Conservation (phyloP, 2,113 vertebrate species). For the Aegotheles bennettii region DNA sequence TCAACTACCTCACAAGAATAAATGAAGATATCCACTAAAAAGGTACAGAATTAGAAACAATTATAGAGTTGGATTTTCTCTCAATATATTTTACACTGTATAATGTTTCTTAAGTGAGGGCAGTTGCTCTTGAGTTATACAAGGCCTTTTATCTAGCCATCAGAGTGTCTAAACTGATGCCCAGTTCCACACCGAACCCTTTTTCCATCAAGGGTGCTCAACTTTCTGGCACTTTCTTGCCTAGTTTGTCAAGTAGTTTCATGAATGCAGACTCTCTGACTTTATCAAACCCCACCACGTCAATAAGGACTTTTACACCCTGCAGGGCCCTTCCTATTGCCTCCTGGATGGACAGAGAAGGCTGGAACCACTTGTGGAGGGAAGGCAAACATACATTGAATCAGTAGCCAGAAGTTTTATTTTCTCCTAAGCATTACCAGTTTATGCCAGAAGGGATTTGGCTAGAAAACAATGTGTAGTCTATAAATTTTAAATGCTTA, state of each 20-base stretch:
- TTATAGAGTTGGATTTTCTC: background rate
- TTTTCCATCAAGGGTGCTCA: background rate
- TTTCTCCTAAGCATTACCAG: background rate
- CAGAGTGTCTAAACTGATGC: background rate
- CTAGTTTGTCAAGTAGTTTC: background rate
- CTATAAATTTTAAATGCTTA: background rate
- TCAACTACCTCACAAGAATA: background rate
- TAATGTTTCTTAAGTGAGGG: background rate
- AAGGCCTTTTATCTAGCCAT: background rate
- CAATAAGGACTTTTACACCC: background rate
- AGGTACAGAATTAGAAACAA: background rate
- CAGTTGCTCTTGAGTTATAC: background rate
- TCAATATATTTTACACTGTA: background rate
- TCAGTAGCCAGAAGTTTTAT: background rate
- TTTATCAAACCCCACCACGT: background rate
- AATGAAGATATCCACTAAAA: background rate
- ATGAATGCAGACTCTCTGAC: background rate
- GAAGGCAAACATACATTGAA: background rate
- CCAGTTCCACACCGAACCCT: background rate
- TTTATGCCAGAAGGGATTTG: background rate
- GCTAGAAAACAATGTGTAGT: background rate
- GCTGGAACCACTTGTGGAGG: background rate
- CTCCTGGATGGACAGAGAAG: background rate
- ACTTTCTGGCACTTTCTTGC: background rate
- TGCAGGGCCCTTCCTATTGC: background rate